Base-by-base conservation (phyloP, 1,140 invertebrate species). In the Leucophenga varia region DNA sequence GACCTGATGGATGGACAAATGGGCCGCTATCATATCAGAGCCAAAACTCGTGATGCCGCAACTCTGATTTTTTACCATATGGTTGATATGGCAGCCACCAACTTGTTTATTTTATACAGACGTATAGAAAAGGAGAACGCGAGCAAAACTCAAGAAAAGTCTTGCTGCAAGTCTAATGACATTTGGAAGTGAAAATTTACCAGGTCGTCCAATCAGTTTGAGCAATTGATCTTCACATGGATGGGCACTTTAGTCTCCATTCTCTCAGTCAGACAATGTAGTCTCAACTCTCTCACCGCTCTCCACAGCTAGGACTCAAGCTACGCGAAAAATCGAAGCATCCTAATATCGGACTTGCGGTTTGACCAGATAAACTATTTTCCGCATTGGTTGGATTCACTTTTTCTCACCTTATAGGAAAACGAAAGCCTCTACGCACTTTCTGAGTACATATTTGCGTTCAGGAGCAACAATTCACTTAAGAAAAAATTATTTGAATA, bases 11-110 rank as follows among this genome's bases (percentile, higher is more conserved):
- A 78, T 56, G 69, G 55, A 36, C 56, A 77, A 19, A 64, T 79
- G 48, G 70, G 67, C 14, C 55, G 70, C 37, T 78, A 79, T 57
- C 55, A 60, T 47, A 75, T 76, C 31, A 52, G 36, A 48, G 59
- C 75, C 20, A 76, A 71, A 63, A 73, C 61, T 40, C 60, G 64
- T 57, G 72, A 76, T 52, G 77, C 70, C 70, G 69, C 75, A 48
- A 44, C 69, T 12, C 38, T 74, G 45, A 49, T 79, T 14, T 77
- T 79, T 56, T 77, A 67, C 43, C 75, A 78, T 49, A 57, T 79
- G 19, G 43, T 80, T 37, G 73, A 78, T 54, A 49, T 77, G 49
- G 59, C 57, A 10, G 18, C 17, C 3, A 34, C 31, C 2, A 45
- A 45, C n/a, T n/a, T n/a, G n/a, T 40, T 3, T 28, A 8, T 47